Conservation (phyloP, 2,797 vertebrate species). For the Gymnothorax javanicus region DNA sequence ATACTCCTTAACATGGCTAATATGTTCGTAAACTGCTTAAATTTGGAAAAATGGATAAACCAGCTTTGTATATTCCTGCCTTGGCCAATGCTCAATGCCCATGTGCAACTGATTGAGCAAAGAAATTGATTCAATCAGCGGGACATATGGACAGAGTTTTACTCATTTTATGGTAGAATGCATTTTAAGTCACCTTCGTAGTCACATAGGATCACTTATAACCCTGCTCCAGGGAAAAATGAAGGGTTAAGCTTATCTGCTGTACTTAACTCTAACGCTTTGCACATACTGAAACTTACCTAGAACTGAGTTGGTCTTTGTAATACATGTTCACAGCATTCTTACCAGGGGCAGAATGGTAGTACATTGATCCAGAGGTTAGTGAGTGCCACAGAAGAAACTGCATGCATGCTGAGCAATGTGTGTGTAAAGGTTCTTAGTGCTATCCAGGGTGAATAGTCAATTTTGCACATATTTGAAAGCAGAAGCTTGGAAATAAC, state of each 20-base stretch:
- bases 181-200: too few relatives aligned
- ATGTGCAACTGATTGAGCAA: too few relatives aligned
- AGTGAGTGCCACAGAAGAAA: background rate
- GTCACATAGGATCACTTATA: too few relatives aligned
- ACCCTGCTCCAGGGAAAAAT: background rate
- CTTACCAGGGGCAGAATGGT: background rate
- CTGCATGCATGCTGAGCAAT: background rate
- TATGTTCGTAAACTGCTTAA: too few relatives aligned
- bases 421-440: background rate
- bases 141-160: too few relatives aligned
- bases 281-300: background rate
- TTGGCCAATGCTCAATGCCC: too few relatives aligned
- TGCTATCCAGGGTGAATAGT: background rate
- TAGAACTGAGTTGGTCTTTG: background rate
- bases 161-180: too few relatives aligned
- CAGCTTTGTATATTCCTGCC: too few relatives aligned
- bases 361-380: background rate
- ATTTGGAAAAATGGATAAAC: too few relatives aligned
- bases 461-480: background rate
- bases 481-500: background rate
- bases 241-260: background rate
- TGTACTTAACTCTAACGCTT: background rate
- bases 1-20: too few relatives aligned
- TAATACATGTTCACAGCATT: background rate
- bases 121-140: too few relatives aligned